A percentile compares a stretch with the other conserved stretches of the same genome.
Evolutionary conservation across 2,797 vertebrate species (phyloP).

Genomic region (Fistularia tabacaria): DNA sequence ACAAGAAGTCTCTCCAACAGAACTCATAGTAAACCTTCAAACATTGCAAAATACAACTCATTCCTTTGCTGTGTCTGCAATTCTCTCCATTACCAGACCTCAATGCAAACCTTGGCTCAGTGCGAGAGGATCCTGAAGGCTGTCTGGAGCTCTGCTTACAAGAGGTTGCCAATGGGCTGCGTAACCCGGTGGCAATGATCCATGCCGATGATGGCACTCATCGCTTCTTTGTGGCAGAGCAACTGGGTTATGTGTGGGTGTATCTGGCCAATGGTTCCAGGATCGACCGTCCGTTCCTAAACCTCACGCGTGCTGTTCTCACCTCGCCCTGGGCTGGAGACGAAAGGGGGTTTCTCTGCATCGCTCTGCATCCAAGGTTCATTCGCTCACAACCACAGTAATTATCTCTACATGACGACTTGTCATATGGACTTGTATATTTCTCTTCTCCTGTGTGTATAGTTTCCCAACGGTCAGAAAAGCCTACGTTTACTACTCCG

Average conservation of each 20-base stretch:
- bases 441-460: background rate
- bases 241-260: constrained; percentile 81
- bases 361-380: constrained; percentile 77
- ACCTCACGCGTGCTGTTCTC: constrained; percentile 77
- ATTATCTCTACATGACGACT: background rate
- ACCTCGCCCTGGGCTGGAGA: constrained; percentile 81
- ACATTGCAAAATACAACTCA: too few relatives aligned
- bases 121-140: constrained; percentile 72
- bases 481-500: constrained; percentile 83
- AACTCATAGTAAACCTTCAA: too few relatives aligned
- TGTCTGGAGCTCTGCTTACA: constrained; percentile 81
- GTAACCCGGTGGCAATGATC: constrained; percentile 83
- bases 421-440: background rate
- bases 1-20: too few relatives aligned
- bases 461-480: constrained; percentile 71
- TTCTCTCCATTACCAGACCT: constrained; percentile 53
- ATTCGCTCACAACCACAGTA: background rate
- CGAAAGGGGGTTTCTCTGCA: constrained; percentile 82
- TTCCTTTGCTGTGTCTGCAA: background rate
- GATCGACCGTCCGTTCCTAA: constrained; percentile 80
- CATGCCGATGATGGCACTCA: constrained; percentile 81
- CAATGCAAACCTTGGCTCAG: constrained; percentile 73
- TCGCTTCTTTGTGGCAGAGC: constrained; percentile 82
- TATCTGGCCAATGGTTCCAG: constrained; percentile 80
- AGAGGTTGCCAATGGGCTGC: constrained; percentile 79